Evolutionary conservation across 2,797 vertebrate genomes (phyloP), one percentile per base, ranked within the genome.

Genomic region (Manis javanica): DNA sequence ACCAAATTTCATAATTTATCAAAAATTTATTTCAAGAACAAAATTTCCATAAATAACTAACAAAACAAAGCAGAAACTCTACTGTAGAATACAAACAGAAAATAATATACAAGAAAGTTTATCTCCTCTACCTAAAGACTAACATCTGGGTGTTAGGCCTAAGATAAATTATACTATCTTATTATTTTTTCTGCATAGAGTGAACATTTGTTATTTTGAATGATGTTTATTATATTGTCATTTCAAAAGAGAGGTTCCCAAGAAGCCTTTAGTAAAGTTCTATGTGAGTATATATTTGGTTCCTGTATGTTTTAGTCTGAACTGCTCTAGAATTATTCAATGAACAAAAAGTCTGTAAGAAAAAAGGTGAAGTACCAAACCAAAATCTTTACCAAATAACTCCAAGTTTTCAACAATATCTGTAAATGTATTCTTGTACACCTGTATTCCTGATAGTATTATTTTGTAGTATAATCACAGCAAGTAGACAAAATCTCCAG

Each of bases 21-120:
- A 91, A 95, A 92, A 89, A 83, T 78, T 68, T 81, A 57, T 87
- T 92, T 90, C 29, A 95, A 87, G 69, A 94, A 96, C 18, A 94
- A 77, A 92, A 85, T 89, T 83, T 85, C 46, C 49, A 95, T 61
- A 84, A 90, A 85, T 87, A 91, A 72, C n/a, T 74, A 88, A 81
- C n/a, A 94, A 85, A 90, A 49, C 31, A 90, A 85, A 92, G 61
- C 21, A 83, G 59, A 93, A 86, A 2, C 24, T 95, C 61, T 84
- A 96, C 13, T 86, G 5, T 64, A 88, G 84, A 91, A 95, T 55
- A 92, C 37, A 95, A 86, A 78, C 49, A 59, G 16, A 74, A 95
- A 95, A 83, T 75, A 94, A 69, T 57, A 91, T 39, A 63, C 5
- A 91, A 85, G 55, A 84, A 95, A 72, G 12, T 86, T 92, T 68